A percentile compares a stretch with the other conserved stretches of the same genome.
These are phyloP conservation scores for Scaptomyza flava DNA, from an alignment of 2,888 invertebrate genomes.

Conservation along the genomic window DNA sequence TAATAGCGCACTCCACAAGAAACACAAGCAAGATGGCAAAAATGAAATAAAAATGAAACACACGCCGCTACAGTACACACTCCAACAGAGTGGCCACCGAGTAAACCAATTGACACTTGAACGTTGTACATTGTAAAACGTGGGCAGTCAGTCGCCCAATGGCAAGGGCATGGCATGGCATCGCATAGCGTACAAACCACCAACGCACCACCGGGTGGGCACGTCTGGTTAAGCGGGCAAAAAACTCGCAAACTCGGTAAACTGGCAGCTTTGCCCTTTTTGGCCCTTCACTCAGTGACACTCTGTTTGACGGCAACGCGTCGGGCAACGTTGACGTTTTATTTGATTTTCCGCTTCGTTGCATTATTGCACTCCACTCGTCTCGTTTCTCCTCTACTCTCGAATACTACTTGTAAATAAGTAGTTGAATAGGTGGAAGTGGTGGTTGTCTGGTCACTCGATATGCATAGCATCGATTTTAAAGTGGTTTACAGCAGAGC, in stretches of 20 bases:
- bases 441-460: conserved; percentile 52
- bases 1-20: conserved; percentile 40
- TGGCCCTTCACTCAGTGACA: conserved; percentile 46
- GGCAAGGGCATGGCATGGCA: conserved; percentile 2
- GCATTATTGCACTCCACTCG: conserved; percentile 70
- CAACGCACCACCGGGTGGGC: conserved; percentile 57
- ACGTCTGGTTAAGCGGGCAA: conserved; percentile 23
- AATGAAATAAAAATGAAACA: background rate
- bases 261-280: conserved; percentile 43
- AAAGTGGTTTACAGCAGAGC: conserved; percentile 48
- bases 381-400: conserved; percentile 5
- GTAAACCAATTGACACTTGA: conserved; percentile 76
- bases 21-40: conserved; percentile 16
- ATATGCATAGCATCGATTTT: conserved; percentile 73
- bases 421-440: conserved; percentile 1
- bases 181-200: conserved; percentile 34
- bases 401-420: conserved; percentile 5
- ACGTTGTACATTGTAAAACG: conserved; percentile 24
- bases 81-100: conserved; percentile 71
- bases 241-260: conserved; percentile 8
- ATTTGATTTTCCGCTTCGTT: conserved; percentile 80
- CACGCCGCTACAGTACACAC: conserved; percentile 50
- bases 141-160: conserved; percentile 11
- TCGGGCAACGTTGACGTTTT: conserved; percentile 69
- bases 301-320: conserved; percentile 42